These are phyloP conservation scores for Eilema caniola DNA, from an alignment of 2,888 invertebrate species.

Conservation along the genomic window DNA sequence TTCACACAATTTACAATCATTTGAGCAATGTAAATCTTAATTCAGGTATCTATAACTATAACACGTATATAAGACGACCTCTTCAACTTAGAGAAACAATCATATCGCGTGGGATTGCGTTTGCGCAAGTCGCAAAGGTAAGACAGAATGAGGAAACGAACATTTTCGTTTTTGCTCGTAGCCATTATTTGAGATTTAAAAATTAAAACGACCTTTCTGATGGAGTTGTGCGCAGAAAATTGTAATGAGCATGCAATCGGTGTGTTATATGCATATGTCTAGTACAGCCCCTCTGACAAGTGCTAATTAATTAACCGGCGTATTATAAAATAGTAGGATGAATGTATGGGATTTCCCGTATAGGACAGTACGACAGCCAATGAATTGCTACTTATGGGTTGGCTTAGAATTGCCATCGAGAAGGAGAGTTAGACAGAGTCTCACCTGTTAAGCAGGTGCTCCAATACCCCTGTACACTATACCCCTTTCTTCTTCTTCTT, in stretches of 20 bases:
- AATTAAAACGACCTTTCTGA: slow-evolving; percentile 25
- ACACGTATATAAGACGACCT: slow-evolving; percentile 19
- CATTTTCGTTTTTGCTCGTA: slow-evolving; percentile 20
- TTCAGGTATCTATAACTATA: slow-evolving; percentile 23
- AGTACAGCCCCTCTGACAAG: no score
- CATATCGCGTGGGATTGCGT: slow-evolving; percentile 26
- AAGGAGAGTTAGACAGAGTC: no score
- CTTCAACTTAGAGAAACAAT: slow-evolving; percentile 21
- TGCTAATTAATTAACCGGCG: no score
- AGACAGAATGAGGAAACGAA: slow-evolving; percentile 27
- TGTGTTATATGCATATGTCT: background rate
- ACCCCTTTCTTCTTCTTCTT: no score
- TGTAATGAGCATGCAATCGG: slow-evolving; percentile 27
- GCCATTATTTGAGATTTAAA: slow-evolving; percentile 13
- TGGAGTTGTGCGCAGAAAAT: slow-evolving; percentile 29
- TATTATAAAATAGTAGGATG: no score
- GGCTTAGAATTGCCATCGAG: no score
- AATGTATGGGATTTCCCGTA: no score
- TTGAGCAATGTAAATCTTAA: slow-evolving; percentile 20
- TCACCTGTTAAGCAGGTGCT: no score
- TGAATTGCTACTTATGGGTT: no score
- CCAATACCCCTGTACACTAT: no score
- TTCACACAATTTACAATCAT: slow-evolving; percentile 9
- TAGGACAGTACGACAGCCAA: no score
- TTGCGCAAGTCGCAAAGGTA: slow-evolving; percentile 27